phyloP scores from a whole-genome alignment of 2,113 vertebrate genomes.

The Mastomys natalensis region DNA sequence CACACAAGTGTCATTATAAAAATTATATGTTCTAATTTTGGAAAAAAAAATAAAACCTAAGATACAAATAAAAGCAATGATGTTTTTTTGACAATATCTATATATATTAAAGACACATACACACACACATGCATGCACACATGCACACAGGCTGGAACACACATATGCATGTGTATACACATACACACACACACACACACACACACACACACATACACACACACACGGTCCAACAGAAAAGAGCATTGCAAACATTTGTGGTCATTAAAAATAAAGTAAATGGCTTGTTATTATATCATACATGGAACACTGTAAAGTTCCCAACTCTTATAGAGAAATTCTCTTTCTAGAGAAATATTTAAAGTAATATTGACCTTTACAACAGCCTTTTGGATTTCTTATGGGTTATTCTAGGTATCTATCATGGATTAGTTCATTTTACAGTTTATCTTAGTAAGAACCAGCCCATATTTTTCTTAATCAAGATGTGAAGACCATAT shows the following conservation, averaged over 20 bases:
- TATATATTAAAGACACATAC: not conserved
- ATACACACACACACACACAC: not conserved
- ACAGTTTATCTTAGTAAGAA: not conserved
- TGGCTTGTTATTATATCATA: constrained; percentile 61
- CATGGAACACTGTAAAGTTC: not conserved
- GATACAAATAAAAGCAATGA: not conserved
- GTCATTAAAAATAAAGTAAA: constrained; percentile 67
- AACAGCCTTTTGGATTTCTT: not conserved
- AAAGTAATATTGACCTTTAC: constrained; percentile 29
- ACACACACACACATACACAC: not conserved
- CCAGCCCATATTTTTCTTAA: not conserved
- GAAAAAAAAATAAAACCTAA: not conserved
- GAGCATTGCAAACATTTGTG: constrained; percentile 64
- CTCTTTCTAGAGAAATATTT: not conserved
- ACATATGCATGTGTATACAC: not conserved
- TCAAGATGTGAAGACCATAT: not conserved
- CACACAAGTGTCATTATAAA: not conserved
- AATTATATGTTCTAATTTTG: not conserved
- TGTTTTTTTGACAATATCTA: not conserved
- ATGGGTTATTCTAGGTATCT: constrained; percentile 6
- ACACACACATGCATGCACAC: not conserved
- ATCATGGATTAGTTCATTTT: not conserved
- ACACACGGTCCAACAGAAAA: not conserved
- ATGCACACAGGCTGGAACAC: not conserved
- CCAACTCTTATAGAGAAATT: not conserved